Evolutionary conservation across 1,140 invertebrate species (phyloP).

Genomic region (Drosophila athabasca): DNA sequence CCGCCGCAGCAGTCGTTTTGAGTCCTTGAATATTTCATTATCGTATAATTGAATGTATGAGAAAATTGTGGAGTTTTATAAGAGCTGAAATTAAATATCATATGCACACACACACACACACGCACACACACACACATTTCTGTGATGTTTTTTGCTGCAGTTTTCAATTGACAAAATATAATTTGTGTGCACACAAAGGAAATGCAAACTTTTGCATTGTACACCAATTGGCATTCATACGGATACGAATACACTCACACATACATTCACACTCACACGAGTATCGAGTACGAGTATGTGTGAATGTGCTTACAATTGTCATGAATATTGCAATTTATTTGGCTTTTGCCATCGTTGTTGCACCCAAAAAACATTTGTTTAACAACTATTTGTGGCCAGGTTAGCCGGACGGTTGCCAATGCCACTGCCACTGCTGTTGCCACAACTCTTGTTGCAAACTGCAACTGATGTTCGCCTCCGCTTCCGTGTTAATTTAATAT

Average conservation of each 20-base stretch:
- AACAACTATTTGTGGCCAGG: slow-evolving; percentile 62
- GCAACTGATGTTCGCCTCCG: slow-evolving; percentile 10
- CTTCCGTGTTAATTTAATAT: slow-evolving; percentile 78
- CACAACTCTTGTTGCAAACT: slow-evolving; percentile 25
- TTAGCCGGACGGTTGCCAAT: slow-evolving; percentile 25
- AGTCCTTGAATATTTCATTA: slow-evolving; percentile 58
- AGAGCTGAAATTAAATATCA: slow-evolving; percentile 60
- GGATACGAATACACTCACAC: not conserved
- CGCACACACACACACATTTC: not conserved
- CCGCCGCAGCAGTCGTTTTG: slow-evolving; percentile 15
- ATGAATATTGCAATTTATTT: slow-evolving; percentile 81
- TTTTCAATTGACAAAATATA: slow-evolving; percentile 58
- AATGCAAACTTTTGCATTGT: slow-evolving; percentile 67
- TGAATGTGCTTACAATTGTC: slow-evolving; percentile 73
- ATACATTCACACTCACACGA: too few species aligned
- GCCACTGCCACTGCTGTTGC: not conserved
- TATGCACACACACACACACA: slow-evolving; percentile 39
- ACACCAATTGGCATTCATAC: slow-evolving; percentile 46
- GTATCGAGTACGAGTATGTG: slow-evolving; percentile 16
- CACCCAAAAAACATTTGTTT: slow-evolving; percentile 58
- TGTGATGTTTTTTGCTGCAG: slow-evolving; percentile 6
- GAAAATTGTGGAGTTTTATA: slow-evolving; percentile 44
- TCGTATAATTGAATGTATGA: slow-evolving; percentile 50
- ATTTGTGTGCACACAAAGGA: slow-evolving; percentile 67
- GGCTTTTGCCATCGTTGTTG: slow-evolving; percentile 64